phyloP scores from a whole-genome alignment of 2,888 invertebrate genomes.

The Ophonus ardosiacus region DNA sequence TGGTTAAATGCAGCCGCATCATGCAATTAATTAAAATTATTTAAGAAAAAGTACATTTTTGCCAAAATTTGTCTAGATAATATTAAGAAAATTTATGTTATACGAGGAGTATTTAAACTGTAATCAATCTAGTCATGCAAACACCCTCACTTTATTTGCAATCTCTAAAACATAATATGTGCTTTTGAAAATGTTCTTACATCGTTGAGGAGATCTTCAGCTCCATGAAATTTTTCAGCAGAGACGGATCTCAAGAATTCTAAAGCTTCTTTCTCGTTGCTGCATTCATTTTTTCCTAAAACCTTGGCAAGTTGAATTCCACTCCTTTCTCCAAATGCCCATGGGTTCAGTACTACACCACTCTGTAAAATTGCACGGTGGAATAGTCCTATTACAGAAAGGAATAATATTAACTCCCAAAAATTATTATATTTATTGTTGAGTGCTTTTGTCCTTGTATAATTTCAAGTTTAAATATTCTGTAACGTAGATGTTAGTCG shows the following conservation, averaged over 20 bases:
- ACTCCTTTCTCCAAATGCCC: slow-evolving; percentile 70
- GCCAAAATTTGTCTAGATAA: too few species aligned
- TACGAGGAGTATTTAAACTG: too few species aligned
- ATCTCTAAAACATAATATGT: background rate
- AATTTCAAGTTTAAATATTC: too few species aligned
- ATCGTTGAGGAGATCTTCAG: slow-evolving; percentile 65
- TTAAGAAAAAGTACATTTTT: too few species aligned
- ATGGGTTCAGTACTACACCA: slow-evolving; percentile 70
- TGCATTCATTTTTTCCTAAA: slow-evolving; percentile 72
- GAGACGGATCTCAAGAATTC: slow-evolving; percentile 70
- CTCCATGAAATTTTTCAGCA: slow-evolving; percentile 61
- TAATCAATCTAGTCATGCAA: too few species aligned
- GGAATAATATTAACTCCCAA: too few species aligned
- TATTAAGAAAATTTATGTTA: too few species aligned
- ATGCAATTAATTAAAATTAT: background rate
- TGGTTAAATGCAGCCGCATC: too few species aligned
- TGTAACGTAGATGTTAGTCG: too few species aligned
- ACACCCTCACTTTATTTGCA: too few species aligned
- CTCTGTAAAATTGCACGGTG: slow-evolving; percentile 72
- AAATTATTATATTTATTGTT: background rate
- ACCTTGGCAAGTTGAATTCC: slow-evolving; percentile 71
- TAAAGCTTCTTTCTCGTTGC: slow-evolving; percentile 72
- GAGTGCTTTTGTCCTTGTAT: too few species aligned
- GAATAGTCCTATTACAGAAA: slow-evolving; percentile 69
- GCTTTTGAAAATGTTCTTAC: slow-evolving; percentile 54